Conservation (phyloP, 2,888 invertebrate genomes). For the Cecidostiba fungosa region DNA sequence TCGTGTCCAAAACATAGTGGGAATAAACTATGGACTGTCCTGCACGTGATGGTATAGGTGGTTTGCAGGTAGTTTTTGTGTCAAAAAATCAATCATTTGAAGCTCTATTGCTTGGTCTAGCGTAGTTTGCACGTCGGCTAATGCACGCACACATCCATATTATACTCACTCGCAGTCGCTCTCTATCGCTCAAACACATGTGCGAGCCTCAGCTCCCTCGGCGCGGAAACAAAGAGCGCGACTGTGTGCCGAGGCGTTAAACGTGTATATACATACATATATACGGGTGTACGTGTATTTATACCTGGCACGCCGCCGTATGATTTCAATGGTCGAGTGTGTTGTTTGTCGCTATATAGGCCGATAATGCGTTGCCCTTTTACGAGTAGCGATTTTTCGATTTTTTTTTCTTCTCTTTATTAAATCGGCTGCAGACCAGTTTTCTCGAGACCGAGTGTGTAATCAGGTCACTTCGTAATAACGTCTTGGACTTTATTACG, state of each 20-base stretch:
- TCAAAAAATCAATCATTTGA: too few species aligned
- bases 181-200: constrained; percentile 3
- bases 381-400: neutral
- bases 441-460: neutral
- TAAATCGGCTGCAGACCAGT: neutral
- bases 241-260: constrained; percentile 12
- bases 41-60: too few species aligned
- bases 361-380: constrained; percentile 11
- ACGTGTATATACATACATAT: neutral
- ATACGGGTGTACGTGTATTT: neutral
- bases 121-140: constrained; percentile 71
- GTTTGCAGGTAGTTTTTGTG: too few species aligned
- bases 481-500: neutral
- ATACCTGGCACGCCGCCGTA: constrained; percentile 18
- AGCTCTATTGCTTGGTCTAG: too few species aligned
- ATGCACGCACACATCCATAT: constrained; percentile 6
- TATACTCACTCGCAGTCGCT: neutral
- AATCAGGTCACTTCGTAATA: constrained; percentile 12
- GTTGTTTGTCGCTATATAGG: neutral
- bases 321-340: neutral
- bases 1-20: too few species aligned
- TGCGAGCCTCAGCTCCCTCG: constrained; percentile 8
- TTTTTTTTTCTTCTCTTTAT: neutral
- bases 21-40: too few species aligned
- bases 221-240: constrained; percentile 40